Evolutionary conservation across 2,113 vertebrate species (phyloP), one percentile per base, ranked within the genome.

Genomic region (Xenopus borealis): DNA sequence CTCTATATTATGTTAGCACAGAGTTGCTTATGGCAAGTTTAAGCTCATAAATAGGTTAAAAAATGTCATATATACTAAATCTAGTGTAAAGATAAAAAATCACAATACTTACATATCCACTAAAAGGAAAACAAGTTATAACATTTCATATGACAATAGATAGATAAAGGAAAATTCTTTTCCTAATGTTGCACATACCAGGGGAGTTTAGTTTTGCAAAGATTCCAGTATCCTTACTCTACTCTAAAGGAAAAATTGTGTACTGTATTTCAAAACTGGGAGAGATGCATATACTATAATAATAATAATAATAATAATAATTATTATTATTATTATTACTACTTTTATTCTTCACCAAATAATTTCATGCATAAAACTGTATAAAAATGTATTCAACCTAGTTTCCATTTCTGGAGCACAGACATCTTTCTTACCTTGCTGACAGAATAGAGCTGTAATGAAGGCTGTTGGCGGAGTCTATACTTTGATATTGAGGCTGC

Each of bases 41-140:
- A 40, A 72, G 55, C 50, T n/a, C 55, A 72, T 72, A 65, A 65
- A 72, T 72, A 72, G 53, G 71, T 57, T 50, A 72, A 3, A 19
- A 55, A 65, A 65, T 72, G 61, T 72, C 30, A 57, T 44, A 57
- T 44, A 57, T 53, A 72, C 55, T 40, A 6, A 40, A 40, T 30
- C 62, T 62, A 52, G 64, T 20, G 27, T 44, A 72, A 72, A 65
- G 61, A 72, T 63, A 72, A 52, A 65, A 52, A 33, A 50, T 47
- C 61, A 19, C 55, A 57, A 30, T 65, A 18, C 61, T 64, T 57
- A 13, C 45, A 55, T 20, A 72, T 65, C 47, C 44, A 47, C 62
- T 65, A 65, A 55, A 72, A 65, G 40, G 47, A 44, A 62, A 57
- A 65, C 71, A 40, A 65, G 27, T 1, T 65, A 57, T 44, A 64